Evolutionary conservation across 2,888 invertebrate species (phyloP).

Genomic region (Drosophila rellima): DNA sequence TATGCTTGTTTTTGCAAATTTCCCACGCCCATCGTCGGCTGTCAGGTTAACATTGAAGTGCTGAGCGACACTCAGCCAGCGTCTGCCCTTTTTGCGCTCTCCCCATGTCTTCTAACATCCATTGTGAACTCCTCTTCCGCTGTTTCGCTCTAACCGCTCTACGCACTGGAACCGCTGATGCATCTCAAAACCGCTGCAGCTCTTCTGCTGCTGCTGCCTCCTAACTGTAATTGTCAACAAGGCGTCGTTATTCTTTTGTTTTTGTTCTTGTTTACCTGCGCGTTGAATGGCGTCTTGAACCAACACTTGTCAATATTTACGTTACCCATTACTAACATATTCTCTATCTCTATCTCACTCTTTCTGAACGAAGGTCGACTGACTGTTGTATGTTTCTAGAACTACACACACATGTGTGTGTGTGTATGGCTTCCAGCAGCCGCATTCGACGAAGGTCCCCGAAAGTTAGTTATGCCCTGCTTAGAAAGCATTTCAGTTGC

Average conservation of each 20-base stretch:
- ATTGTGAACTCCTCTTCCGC: conserved; percentile 13
- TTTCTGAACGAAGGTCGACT: conserved; percentile 59
- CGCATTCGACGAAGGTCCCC: conserved; percentile 54
- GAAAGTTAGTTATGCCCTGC: conserved; percentile 24
- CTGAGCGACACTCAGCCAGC: conserved; percentile 8
- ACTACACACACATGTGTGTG: conserved; percentile 2
- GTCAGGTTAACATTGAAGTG: conserved; percentile 28
- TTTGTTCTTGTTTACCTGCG: conserved; percentile 48
- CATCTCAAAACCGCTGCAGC: conserved; percentile 13
- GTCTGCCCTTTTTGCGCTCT: conserved; percentile 22
- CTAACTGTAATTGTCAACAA: conserved; percentile 48
- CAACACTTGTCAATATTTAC: conserved; percentile 67
- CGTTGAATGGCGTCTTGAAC: conserved; percentile 27
- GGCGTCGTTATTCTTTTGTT: conserved; percentile 14
- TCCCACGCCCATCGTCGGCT: conserved; percentile 40
- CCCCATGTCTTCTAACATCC: conserved; percentile 5
- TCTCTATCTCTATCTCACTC: conserved; percentile 3
- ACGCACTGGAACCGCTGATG: conserved; percentile 28
- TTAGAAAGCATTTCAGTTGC: conserved; percentile 25
- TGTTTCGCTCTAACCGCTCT: conserved; percentile 19
- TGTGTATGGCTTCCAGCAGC: conserved; percentile 13
- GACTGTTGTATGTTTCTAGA: not conserved
- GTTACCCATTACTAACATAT: conserved; percentile 45
- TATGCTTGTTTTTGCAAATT: conserved; percentile 21
- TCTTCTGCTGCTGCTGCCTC: conserved; percentile 8